These are phyloP conservation scores for Siniperca obscura DNA, from an alignment of 2,797 vertebrate species.

Conservation along the genomic window DNA sequence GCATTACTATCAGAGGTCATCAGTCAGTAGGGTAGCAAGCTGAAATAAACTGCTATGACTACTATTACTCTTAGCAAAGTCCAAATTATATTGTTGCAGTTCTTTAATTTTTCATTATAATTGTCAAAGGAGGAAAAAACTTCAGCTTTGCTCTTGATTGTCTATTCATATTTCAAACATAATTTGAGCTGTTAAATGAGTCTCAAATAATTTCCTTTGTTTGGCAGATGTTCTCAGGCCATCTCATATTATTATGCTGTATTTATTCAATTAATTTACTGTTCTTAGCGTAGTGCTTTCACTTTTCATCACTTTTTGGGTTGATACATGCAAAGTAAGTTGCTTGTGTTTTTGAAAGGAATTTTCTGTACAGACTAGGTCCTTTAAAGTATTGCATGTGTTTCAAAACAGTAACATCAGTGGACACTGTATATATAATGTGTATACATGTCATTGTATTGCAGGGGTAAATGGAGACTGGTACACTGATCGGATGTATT, in stretches of 20 bases:
- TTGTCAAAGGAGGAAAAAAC: background rate
- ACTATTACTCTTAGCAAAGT: background rate
- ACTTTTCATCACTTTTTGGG: background rate
- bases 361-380: background rate
- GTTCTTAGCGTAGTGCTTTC: background rate
- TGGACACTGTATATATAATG: background rate
- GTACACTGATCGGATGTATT: conserved; percentile 58
- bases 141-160: background rate
- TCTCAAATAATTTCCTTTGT: no score
- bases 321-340: background rate
- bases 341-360: background rate
- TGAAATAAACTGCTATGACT: background rate
- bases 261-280: background rate
- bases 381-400: background rate
- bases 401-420: conserved; percentile 11
- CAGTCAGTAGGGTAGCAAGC: background rate
- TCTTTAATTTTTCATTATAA: background rate
- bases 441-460: conserved; percentile 44
- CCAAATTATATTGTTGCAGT: background rate
- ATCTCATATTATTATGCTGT: background rate
- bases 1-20: background rate
- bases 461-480: conserved; percentile 56
- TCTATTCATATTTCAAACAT: background rate
- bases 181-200: background rate
- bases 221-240: background rate